Conservation (phyloP, 2,797 vertebrate species). For the Scarus forsteni region DNA sequence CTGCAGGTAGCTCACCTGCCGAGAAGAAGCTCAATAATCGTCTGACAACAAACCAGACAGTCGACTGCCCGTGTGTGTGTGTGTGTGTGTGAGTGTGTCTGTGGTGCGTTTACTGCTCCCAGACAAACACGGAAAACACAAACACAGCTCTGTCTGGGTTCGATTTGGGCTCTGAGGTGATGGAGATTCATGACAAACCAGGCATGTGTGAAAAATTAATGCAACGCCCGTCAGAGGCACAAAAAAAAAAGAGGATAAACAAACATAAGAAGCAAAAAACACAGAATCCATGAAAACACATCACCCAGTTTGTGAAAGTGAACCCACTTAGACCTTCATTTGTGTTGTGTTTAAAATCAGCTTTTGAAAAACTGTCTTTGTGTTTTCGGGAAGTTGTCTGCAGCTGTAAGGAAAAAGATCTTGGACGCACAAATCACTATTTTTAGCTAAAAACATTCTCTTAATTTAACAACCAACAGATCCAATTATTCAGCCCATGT, state of each 20-base stretch:
- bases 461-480: too few relatives aligned
- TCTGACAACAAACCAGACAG: slow-evolving; percentile 23
- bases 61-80: slow-evolving; percentile 1
- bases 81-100: slow-evolving; percentile 1
- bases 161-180: slow-evolving; percentile 3
- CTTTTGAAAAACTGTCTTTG: too few relatives aligned
- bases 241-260: background rate
- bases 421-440: too few relatives aligned
- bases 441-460: too few relatives aligned
- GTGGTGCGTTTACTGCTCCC: background rate
- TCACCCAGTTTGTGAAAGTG: too few relatives aligned
- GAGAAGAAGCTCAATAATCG: slow-evolving; percentile 44
- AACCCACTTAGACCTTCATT: too few relatives aligned
- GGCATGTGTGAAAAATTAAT: background rate
- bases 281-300: background rate
- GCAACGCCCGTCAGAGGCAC: background rate
- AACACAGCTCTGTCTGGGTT: slow-evolving; percentile 1
- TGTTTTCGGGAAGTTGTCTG: too few relatives aligned
- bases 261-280: background rate
- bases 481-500: too few relatives aligned
- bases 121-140: slow-evolving; percentile 4
- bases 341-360: too few relatives aligned
- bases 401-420: too few relatives aligned
- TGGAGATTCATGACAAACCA: background rate
- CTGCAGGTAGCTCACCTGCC: slow-evolving; percentile 41